Percentiles rank a stretch among this genome's conserved stretches.
These are phyloP conservation scores for Pseudomyrmex pallidus DNA, from an alignment of 1,140 invertebrate species.

Conservation along the genomic window DNA sequence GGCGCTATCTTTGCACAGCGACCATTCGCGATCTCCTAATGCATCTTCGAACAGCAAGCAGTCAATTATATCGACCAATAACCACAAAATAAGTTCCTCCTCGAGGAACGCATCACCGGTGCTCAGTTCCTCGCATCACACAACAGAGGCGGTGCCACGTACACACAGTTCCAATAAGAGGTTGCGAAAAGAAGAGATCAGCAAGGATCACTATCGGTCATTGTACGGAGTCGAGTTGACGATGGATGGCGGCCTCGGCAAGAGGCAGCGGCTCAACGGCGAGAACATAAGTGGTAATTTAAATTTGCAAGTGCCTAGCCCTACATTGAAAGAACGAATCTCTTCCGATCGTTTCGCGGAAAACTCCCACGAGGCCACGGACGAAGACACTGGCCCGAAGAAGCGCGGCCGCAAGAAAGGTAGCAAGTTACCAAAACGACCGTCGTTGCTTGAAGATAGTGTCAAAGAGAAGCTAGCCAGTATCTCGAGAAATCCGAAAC, in stretches of 20 bases:
- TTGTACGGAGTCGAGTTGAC: conserved; percentile 56
- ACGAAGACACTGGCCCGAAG: conserved; percentile 83
- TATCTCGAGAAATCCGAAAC: conserved; percentile 88
- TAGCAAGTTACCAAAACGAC: conserved; percentile 87
- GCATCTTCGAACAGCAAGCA: conserved; percentile 78
- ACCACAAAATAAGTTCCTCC: conserved; percentile 77
- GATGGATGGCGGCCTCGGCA: conserved; percentile 52
- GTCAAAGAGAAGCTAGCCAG: conserved; percentile 89
- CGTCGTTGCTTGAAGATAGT: conserved; percentile 85
- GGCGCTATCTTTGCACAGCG: conserved; percentile 80
- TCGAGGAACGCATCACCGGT: conserved; percentile 67
- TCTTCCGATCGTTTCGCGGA: conserved; percentile 68
- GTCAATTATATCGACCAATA: conserved; percentile 73
- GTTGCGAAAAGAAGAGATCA: conserved; percentile 86
- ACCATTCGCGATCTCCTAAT: conserved; percentile 82
- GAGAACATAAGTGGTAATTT: conserved; percentile 78
- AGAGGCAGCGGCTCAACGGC: conserved; percentile 82
- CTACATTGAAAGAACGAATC: conserved; percentile 73
- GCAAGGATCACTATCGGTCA: conserved; percentile 56
- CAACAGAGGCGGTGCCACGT: conserved; percentile 85
- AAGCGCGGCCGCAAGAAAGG: conserved; percentile 90
- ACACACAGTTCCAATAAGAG: conserved; percentile 88
- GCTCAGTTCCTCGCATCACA: conserved; percentile 76
- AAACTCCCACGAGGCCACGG: conserved; percentile 66
- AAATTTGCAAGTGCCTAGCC: conserved; percentile 85